Evolutionary conservation across 2,888 invertebrate genomes (phyloP).

Genomic region (Xylota sylvarum): DNA sequence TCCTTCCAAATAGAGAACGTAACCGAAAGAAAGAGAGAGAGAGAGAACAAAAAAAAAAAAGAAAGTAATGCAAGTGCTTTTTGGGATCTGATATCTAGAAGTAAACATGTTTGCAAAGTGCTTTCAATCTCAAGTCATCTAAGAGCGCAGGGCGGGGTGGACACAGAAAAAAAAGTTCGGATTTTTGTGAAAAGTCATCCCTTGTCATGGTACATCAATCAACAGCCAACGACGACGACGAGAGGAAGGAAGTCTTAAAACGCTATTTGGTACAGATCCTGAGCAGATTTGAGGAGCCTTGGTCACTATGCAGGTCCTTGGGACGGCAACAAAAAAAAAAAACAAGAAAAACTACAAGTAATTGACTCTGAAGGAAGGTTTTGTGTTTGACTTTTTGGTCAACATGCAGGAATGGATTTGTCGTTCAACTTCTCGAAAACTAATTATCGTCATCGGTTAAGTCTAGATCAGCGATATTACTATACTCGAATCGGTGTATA

Average conservation of each 20-base stretch:
- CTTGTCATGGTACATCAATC: conserved; percentile 72
- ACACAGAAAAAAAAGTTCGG: conserved; percentile 40
- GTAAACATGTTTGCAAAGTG: conserved; percentile 76
- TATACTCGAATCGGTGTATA: too few relatives aligned
- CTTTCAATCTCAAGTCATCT: conserved; percentile 60
- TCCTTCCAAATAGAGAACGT: too few relatives aligned
- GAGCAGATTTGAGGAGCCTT: conserved; percentile 54
- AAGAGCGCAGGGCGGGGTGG: background rate
- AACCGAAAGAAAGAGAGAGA: background rate
- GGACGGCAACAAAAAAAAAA: background rate
- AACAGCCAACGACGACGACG: conserved; percentile 5
- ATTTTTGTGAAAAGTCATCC: conserved; percentile 63
- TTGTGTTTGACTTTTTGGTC: background rate
- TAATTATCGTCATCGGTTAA: too few relatives aligned
- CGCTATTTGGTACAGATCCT: conserved; percentile 25
- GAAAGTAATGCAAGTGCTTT: conserved; percentile 62
- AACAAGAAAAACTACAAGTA: conserved; percentile 51
- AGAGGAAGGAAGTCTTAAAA: conserved; percentile 34
- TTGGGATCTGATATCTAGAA: conserved; percentile 61
- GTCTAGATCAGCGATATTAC: too few relatives aligned
- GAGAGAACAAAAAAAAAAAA: conserved; percentile 11
- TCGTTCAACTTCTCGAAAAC: too few relatives aligned
- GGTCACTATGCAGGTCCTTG: conserved; percentile 29
- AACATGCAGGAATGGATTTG: too few relatives aligned
- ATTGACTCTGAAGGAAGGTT: conserved; percentile 35